phyloP scores from a whole-genome alignment of 2,797 vertebrate genomes.

The Distichodus sexfasciatus region DNA sequence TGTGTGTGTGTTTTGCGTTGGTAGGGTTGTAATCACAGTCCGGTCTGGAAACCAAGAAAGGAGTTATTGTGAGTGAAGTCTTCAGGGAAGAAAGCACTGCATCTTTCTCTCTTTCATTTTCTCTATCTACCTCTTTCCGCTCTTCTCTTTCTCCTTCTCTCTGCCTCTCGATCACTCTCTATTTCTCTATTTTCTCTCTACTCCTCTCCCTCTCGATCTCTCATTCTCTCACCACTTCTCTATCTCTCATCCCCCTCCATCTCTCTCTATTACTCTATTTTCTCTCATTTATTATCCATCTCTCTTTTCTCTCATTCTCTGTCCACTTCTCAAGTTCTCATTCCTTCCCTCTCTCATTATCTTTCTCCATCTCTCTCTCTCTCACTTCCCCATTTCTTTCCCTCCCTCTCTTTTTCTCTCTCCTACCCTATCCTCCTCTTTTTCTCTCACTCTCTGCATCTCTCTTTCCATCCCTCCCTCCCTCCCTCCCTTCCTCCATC shows the following conservation, averaged over 20 bases:
- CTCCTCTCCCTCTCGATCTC: background rate
- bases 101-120: constrained; percentile 29
- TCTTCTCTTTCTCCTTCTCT: background rate
- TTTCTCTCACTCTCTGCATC: background rate
- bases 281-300: background rate
- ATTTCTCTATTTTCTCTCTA: background rate
- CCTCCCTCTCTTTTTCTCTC: background rate
- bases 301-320: background rate
- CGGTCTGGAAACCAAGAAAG: constrained; percentile 23
- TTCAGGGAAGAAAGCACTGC: constrained; percentile 32
- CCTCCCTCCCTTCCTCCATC: background rate
- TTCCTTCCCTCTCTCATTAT: constrained; percentile 44
- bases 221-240: background rate
- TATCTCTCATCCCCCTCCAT: background rate
- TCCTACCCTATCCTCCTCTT: background rate
- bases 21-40: constrained; percentile 16
- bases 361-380: constrained; percentile 50
- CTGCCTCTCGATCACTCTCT: background rate
- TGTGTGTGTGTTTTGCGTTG: background rate
- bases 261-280: background rate
- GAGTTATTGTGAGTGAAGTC: constrained; percentile 23
- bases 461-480: background rate
- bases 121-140: constrained; percentile 30
- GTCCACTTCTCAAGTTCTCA: constrained; percentile 21
- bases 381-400: background rate